Evolutionary conservation across 2,888 invertebrate genomes (phyloP).

Genomic region (Rhingia rostrata): DNA sequence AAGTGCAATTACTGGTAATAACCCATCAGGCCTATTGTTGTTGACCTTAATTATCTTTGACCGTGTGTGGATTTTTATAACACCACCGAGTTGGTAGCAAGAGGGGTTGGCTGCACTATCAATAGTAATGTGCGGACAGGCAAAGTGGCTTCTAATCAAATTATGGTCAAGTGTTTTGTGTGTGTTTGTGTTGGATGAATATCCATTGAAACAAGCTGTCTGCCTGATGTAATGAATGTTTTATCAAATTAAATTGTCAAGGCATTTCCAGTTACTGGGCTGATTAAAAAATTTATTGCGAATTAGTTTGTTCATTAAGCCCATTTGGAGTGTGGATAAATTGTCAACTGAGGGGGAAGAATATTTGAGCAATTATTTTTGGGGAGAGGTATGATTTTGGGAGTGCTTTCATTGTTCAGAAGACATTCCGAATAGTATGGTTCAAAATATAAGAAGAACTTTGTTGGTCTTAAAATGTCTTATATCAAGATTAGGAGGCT

Average conservation of each 20-base stretch:
- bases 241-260: not conserved
- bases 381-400: too few relatives aligned
- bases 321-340: too few relatives aligned
- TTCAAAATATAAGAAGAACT: too few relatives aligned
- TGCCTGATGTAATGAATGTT: not conserved
- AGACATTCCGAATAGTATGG: too few relatives aligned
- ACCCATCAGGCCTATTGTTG: constrained; percentile 40
- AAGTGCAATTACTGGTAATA: constrained; percentile 66
- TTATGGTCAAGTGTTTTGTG: not conserved
- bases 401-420: too few relatives aligned
- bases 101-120: not conserved
- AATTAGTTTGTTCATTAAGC: too few relatives aligned
- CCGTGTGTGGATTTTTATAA: constrained; percentile 37
- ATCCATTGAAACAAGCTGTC: not conserved
- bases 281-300: too few relatives aligned
- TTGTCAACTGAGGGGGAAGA: too few relatives aligned
- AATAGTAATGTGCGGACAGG: constrained; percentile 3
- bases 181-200: not conserved
- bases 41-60: constrained; percentile 57
- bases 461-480: too few relatives aligned
- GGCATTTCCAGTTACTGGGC: too few relatives aligned
- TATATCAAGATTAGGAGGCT: too few relatives aligned
- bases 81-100: not conserved
- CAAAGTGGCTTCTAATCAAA: not conserved
- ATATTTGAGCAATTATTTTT: too few relatives aligned